A percentile compares a stretch with the other conserved stretches of the same genome.
Evolutionary conservation across 2,797 vertebrate species (phyloP).

Genomic region (Poeciliopsis infans): DNA sequence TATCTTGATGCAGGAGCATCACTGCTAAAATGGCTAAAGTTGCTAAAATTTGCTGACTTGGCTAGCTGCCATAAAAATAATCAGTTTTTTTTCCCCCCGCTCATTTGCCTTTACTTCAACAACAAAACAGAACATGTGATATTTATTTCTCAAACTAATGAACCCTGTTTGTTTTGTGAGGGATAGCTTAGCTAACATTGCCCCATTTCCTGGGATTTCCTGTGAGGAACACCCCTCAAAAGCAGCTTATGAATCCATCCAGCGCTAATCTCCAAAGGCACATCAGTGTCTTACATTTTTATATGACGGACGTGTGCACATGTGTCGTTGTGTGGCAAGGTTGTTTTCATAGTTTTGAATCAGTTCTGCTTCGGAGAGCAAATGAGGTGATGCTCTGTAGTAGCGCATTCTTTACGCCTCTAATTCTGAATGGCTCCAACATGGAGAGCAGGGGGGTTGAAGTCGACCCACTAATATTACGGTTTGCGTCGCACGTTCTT

Average conservation of each 20-base stretch:
- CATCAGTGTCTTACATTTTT: background rate
- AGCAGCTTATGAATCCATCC: background rate
- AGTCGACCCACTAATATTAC: background rate
- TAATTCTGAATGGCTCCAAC: background rate
- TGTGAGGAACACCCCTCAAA: background rate
- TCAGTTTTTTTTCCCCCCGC: background rate
- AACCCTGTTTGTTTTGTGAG: background rate
- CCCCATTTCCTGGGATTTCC: constrained; percentile 2
- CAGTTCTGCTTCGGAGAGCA: background rate
- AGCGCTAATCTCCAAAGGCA: constrained; percentile 21
- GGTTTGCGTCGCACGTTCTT: background rate
- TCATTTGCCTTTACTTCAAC: background rate
- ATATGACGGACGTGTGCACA: background rate
- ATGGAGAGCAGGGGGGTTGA: background rate
- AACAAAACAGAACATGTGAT: background rate
- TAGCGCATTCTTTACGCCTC: background rate
- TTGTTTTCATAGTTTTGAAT: background rate
- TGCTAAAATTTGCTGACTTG: background rate
- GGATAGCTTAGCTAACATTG: background rate
- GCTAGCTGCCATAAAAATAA: background rate
- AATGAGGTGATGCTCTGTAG: background rate
- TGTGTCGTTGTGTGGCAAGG: background rate
- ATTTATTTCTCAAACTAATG: background rate
- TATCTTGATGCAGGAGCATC: background rate
- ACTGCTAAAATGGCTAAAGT: background rate